A percentile compares a stretch with the other conserved stretches of the same genome.
These are phyloP conservation scores for Paratilapia polleni DNA, from an alignment of 2,113 vertebrate species.

Conservation along the genomic window DNA sequence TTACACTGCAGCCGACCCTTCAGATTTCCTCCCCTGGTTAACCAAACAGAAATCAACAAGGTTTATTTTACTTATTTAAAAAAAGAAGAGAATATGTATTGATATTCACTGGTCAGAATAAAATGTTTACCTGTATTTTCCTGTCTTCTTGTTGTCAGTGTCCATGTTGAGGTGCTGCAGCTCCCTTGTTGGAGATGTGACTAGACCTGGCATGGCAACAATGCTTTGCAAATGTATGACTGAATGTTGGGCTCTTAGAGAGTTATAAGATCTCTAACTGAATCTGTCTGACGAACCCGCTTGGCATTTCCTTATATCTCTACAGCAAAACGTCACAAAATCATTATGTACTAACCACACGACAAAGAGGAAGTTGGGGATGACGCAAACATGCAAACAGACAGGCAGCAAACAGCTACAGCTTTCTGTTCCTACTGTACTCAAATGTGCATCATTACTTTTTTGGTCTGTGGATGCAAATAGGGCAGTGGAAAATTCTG, in stretches of 20 bases:
- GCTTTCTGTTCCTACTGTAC: slow-evolving; percentile 22
- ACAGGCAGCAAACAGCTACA: neutral
- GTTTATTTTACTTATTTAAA: neutral
- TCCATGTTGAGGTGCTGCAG: slow-evolving; percentile 73
- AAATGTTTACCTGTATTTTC: slow-evolving; percentile 64
- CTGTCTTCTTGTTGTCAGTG: slow-evolving; percentile 72
- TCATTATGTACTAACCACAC: slow-evolving; percentile 66
- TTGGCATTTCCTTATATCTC: slow-evolving; percentile 69
- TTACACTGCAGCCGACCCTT: slow-evolving; percentile 54
- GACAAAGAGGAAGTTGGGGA: slow-evolving; percentile 76
- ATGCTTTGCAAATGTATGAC: neutral
- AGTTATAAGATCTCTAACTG: neutral
- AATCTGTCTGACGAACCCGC: slow-evolving; percentile 21
- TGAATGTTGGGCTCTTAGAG: neutral
- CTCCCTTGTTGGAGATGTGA: slow-evolving; percentile 71
- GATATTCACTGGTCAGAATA: neutral
- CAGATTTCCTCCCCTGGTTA: slow-evolving; percentile 61
- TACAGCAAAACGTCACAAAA: slow-evolving; percentile 47
- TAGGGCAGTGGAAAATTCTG: slow-evolving; percentile 65
- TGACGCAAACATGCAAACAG: slow-evolving; percentile 63
- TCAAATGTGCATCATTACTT: slow-evolving; percentile 3
- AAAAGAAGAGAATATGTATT: neutral
- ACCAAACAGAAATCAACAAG: neutral
- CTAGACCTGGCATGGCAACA: slow-evolving; percentile 80
- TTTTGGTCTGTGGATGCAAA: slow-evolving; percentile 77